Evolutionary conservation across 1,140 invertebrate genomes (phyloP).

Genomic region (Vanessa atalanta): DNA sequence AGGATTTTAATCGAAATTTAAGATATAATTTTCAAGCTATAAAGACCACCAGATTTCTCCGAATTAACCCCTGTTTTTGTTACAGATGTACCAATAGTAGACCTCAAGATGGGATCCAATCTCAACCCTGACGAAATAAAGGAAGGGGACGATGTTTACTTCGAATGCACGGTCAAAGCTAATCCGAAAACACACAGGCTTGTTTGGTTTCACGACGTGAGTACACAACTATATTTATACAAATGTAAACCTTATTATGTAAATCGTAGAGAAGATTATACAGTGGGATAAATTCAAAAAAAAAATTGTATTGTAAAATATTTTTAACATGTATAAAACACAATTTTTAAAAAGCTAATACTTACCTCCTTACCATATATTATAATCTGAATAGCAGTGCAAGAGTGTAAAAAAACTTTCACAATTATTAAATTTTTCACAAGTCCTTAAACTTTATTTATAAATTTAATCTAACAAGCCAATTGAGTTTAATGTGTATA

Average conservation of each 20-base stretch:
- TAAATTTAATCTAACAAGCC: too few relatives aligned
- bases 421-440: too few relatives aligned
- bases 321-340: not conserved
- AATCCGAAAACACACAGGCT: constrained; percentile 91
- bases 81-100: constrained; percentile 87
- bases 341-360: too few relatives aligned
- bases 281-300: not conserved
- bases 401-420: too few relatives aligned
- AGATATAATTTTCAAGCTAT: too few relatives aligned
- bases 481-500: too few relatives aligned
- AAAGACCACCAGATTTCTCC: too few relatives aligned
- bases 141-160: constrained; percentile 91
- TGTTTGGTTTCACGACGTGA: constrained; percentile 92
- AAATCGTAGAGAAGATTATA: not conserved
- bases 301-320: not conserved
- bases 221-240: constrained; percentile 49
- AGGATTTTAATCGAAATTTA: not conserved
- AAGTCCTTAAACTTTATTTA: too few relatives aligned
- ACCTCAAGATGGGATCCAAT: constrained; percentile 88
- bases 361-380: too few relatives aligned
- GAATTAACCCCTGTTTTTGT: not conserved
- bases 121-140: constrained; percentile 91
- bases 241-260: not conserved
- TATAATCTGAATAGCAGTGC: too few relatives aligned
- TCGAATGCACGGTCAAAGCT: constrained; percentile 89